Base-by-base conservation (phyloP, 2,797 vertebrate genomes). In the Mastacembelus armatus region DNA sequence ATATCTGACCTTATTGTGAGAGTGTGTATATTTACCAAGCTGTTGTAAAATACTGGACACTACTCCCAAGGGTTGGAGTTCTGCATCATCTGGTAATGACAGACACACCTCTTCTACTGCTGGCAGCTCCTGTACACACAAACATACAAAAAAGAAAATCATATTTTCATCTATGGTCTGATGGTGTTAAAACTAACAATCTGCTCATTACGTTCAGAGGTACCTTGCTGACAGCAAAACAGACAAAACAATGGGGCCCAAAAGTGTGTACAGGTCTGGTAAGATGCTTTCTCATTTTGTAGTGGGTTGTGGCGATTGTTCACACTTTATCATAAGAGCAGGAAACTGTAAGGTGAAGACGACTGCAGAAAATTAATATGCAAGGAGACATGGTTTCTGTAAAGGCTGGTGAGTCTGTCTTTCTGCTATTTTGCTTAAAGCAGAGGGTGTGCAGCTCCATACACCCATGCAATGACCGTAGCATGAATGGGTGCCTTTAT, bases 11-110 rank as follows among this genome's bases (percentile, higher is more conserved):
- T 49, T 1, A 27, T 36, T 19, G 22, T 12, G 3, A 22, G 33
- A 26, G 45, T 50, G 11, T 12, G 19, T 21, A 1, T 40, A 74
- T 87, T 71, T 92, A 99, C 97, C 96, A 16, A 98, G 89, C 57
- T 96, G 91, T 45, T 97, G 95, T 50, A 99, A 82, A 48, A 98
- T 90, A 68, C 95, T 95, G 66, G 96, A 95, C 82, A 99, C 88
- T 2, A 92, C 88, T 64, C 97, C 97, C 57, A 96, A 85, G 6
- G 94, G 92, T 72, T 93, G 92, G 72, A 98, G 78, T 71, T 95
- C 93, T 49, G 94, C 91, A 19, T 92, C 86, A 55, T 95, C 94
- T 47, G 97, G 96, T 50, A 99, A 85, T 22, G 78, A 83, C 66
- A 97, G 39, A 56, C 49, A 71, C 44, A 97, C 49, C 9, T 96